Conservation (phyloP, 2,888 invertebrate genomes). For the Andrena bucephala region DNA sequence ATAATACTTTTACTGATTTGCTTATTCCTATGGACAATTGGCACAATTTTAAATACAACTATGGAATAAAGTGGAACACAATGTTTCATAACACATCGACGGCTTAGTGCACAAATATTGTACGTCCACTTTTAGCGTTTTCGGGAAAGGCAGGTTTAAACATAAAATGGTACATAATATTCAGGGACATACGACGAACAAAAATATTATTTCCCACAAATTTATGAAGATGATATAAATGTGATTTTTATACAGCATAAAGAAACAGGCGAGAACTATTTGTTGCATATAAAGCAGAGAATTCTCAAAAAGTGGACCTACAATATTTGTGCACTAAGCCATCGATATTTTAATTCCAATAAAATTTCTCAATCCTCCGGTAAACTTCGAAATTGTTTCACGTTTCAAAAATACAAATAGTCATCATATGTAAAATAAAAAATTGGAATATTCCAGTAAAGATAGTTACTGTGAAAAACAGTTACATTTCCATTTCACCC, state of each 20-base stretch:
- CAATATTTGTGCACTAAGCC: too few relatives aligned
- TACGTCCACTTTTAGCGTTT: too few relatives aligned
- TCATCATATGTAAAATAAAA: not conserved
- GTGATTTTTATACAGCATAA: too few relatives aligned
- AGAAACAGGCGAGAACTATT: too few relatives aligned
- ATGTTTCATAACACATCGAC: constrained; percentile 15
- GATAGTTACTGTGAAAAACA: constrained; percentile 26
- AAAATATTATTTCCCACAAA: too few relatives aligned
- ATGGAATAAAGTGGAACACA: constrained; percentile 41
- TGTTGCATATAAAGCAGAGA: too few relatives aligned
- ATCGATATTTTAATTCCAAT: constrained; percentile 1
- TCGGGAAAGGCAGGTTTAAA: too few relatives aligned
- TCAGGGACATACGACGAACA: too few relatives aligned
- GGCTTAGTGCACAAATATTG: too few relatives aligned
- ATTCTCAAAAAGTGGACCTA: too few relatives aligned
- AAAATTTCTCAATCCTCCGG: not conserved
- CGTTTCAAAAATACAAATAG: not conserved
- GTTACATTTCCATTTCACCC: constrained; percentile 45
- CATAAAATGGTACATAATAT: too few relatives aligned
- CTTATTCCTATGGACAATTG: constrained; percentile 50
- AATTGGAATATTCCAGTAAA: constrained; percentile 20
- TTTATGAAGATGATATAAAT: too few relatives aligned
- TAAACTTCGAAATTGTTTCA: not conserved
- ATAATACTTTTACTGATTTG: constrained; percentile 28
- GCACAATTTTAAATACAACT: constrained; percentile 56